Conservation (phyloP, 2,888 invertebrate species). For the Caenorhabditis sp. region DNA sequence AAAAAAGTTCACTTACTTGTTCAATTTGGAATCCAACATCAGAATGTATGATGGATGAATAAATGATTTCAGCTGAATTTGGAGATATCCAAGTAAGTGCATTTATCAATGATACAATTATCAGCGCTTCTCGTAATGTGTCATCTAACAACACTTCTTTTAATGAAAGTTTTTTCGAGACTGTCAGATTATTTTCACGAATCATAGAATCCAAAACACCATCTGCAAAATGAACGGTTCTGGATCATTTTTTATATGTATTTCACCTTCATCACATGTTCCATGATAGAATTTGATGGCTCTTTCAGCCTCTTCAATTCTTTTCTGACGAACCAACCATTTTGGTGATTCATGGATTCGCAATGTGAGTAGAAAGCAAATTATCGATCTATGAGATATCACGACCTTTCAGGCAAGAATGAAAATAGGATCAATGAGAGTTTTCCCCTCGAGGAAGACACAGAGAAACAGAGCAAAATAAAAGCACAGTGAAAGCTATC, state of each 20-base stretch:
- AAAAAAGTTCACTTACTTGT: slow-evolving; percentile 5
- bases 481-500: too few relatives aligned
- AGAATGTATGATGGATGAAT: neutral
- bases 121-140: slow-evolving; percentile 11
- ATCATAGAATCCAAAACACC: slow-evolving; percentile 13
- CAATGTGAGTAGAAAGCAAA: slow-evolving; percentile 15
- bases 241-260: neutral
- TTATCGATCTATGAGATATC: slow-evolving; percentile 27
- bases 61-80: neutral
- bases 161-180: slow-evolving; percentile 21
- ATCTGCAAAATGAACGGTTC: slow-evolving; percentile 10
- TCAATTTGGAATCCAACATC: neutral
- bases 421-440: too few relatives aligned
- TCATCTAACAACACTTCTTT: slow-evolving; percentile 26
- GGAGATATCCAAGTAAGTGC: neutral
- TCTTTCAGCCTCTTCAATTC: slow-evolving; percentile 33
- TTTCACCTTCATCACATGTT: neutral
- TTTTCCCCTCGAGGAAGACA: too few relatives aligned
- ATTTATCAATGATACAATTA: neutral
- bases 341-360: slow-evolving; percentile 48
- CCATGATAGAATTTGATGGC: slow-evolving; percentile 38
- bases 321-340: slow-evolving; percentile 40
- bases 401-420: too few relatives aligned
- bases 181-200: slow-evolving; percentile 24
- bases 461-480: too few relatives aligned